Base-by-base conservation (phyloP, 1,140 invertebrate genomes). In the Cepaea nemoralis region DNA sequence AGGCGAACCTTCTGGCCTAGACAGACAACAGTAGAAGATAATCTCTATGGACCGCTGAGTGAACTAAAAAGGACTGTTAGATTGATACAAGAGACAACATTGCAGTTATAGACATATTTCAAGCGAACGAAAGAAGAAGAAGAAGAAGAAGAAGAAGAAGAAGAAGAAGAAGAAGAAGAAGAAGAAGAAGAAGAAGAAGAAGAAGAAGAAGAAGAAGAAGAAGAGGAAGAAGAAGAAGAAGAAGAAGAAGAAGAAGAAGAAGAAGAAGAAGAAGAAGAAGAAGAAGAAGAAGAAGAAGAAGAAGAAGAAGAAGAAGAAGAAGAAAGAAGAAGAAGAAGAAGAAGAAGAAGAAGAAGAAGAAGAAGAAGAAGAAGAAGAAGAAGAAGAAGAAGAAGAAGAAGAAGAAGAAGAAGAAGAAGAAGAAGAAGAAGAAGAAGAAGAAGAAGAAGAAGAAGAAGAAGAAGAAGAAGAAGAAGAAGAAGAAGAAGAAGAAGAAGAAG, bases 331-430 rank as follows among this genome's bases (percentile, higher is more conserved):
- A 69, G 67, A 69, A 69, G 67, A 69, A 69, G 67, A 69, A 69
- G 67, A 69, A 69, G 67, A 69, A 69, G 67, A 69, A 69, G 67
- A 69, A 69, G 67, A 69, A 69, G 67, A 69, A 69, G 67, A 69
- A 69, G 67, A 69, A 33, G 67, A 69, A 69, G 67, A 69, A 33
- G 31, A 33, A 69, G 16, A 69, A 33, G 31, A 33, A 69, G 67
- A 33, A 74, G 80, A 8, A 40, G 70, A n/a, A 45, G 70, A 63
- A 5, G 80, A 45, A 39, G 71, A 10, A 50, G 80, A 63, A n/a
- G 71, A 39, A 63, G n/a, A 16, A 37, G 22, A 27, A 8, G 42
- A 24, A 14, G 66, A 16, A 27, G 80, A 45, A 40, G 40, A 75
- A 24, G 42, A 50, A 0, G 2, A 63, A 10, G 8, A 2, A 5